These are phyloP conservation scores for Scaptomyza reducta DNA, from an alignment of 2,888 invertebrate species.

Conservation along the genomic window DNA sequence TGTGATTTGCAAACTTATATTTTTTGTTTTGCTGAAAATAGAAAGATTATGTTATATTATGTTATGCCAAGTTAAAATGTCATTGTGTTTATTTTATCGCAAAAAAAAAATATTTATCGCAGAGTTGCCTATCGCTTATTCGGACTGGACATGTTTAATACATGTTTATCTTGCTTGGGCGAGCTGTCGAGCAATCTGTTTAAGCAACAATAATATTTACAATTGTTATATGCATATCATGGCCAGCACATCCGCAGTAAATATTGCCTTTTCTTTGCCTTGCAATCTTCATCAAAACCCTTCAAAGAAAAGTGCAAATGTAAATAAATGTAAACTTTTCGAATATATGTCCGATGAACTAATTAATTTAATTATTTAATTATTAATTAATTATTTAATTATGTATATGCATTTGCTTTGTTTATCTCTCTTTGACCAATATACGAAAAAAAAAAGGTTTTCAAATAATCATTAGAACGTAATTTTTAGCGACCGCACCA, in stretches of 20 bases:
- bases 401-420: too few species aligned
- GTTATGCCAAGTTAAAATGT: conserved; percentile 19
- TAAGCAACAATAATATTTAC: conserved; percentile 60
- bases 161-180: conserved; percentile 54
- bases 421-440: too few species aligned
- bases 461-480: too few species aligned
- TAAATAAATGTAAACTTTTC: too few species aligned
- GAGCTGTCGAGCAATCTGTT: conserved; percentile 47
- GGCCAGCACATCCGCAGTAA: conserved; percentile 13
- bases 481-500: background rate
- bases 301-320: background rate
- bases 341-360: too few species aligned
- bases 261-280: conserved; percentile 18
- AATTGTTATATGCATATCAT: conserved; percentile 33
- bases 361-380: too few species aligned
- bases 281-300: background rate
- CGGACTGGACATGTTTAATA: conserved; percentile 32
- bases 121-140: conserved; percentile 42
- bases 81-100: conserved; percentile 33
- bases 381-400: too few species aligned
- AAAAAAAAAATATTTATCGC: background rate
- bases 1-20: background rate
- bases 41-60: background rate
- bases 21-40: background rate
- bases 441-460: background rate